phyloP scores from a whole-genome alignment of 2,888 invertebrate species.

The Dryomyza anilis region DNA sequence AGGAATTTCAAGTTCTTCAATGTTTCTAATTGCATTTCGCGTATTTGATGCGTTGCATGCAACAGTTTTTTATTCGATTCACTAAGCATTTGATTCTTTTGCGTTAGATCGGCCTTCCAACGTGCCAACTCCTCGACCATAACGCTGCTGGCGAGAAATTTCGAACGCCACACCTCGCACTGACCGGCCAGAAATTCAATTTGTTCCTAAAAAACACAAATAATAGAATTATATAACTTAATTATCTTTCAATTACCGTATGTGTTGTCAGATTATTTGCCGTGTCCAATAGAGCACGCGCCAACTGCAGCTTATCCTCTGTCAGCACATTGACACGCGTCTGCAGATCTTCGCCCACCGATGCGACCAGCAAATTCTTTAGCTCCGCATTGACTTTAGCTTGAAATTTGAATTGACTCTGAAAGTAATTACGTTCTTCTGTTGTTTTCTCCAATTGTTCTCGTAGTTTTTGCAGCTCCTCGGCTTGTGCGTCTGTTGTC shows the following conservation, averaged over 20 bases:
- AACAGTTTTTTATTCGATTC: slow-evolving; percentile 57
- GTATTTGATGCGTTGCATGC: slow-evolving; percentile 57
- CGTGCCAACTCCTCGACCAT: slow-evolving; percentile 91
- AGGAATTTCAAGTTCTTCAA: slow-evolving; percentile 59
- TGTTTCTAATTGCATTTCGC: slow-evolving; percentile 59
- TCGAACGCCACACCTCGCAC: slow-evolving; percentile 96
- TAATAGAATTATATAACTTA: not conserved
- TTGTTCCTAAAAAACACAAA: slow-evolving; percentile 69
- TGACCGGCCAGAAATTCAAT: slow-evolving; percentile 92
- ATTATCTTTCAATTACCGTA: slow-evolving; percentile 63
- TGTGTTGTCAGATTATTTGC: slow-evolving; percentile 85
- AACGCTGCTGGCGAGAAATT: slow-evolving; percentile 92
- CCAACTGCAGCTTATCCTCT: slow-evolving; percentile 88
- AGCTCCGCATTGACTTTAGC: slow-evolving; percentile 89
- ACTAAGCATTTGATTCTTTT: slow-evolving; percentile 60
- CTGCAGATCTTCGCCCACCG: slow-evolving; percentile 93
- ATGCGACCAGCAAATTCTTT: slow-evolving; percentile 90
- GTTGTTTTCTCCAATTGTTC: slow-evolving; percentile 62
- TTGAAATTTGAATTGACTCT: slow-evolving; percentile 85
- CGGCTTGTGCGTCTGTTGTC: slow-evolving; percentile 51
- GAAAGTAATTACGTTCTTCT: slow-evolving; percentile 73
- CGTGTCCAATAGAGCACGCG: slow-evolving; percentile 81
- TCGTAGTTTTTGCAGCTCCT: slow-evolving; percentile 38
- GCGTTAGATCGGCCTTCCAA: slow-evolving; percentile 80
- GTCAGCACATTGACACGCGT: slow-evolving; percentile 87